Conservation (phyloP, 2,113 vertebrate species). For the Gambusia holbrooki region DNA sequence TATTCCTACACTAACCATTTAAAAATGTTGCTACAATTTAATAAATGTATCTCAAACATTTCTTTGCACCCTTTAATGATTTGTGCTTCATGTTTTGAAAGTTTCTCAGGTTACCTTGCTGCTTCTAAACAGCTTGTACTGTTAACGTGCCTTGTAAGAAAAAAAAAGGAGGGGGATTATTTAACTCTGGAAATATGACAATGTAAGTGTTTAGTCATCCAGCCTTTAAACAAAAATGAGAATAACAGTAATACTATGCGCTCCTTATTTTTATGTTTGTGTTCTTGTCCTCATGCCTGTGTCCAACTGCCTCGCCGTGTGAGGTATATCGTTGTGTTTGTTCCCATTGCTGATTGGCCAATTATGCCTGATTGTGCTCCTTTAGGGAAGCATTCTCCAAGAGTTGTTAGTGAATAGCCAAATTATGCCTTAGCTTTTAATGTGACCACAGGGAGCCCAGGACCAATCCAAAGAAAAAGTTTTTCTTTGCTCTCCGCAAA, state of each 20-base stretch:
- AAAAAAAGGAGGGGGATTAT: background rate
- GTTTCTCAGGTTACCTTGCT: background rate
- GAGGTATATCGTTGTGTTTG: slow-evolving; percentile 68
- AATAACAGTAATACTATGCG: background rate
- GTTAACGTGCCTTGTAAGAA: background rate
- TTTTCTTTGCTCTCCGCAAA: slow-evolving; percentile 56
- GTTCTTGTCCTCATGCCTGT: slow-evolving; percentile 34
- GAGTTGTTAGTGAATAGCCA: slow-evolving; percentile 65
- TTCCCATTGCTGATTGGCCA: slow-evolving; percentile 73
- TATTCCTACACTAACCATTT: background rate
- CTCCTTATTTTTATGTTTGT: slow-evolving; percentile 32
- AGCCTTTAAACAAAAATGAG: slow-evolving; percentile 15
- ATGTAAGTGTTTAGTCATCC: background rate
- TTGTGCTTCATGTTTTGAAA: background rate
- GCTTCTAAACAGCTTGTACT: background rate
- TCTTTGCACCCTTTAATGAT: background rate
- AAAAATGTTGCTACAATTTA: background rate
- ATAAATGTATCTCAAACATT: background rate
- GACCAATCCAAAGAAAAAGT: slow-evolving; percentile 60
- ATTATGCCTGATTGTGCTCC: slow-evolving; percentile 78
- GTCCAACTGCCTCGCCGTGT: slow-evolving; percentile 58
- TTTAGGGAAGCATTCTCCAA: slow-evolving; percentile 65
- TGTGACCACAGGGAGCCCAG: slow-evolving; percentile 65
- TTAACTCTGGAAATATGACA: background rate
- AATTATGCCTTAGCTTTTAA: slow-evolving; percentile 73